Evolutionary conservation across 2,113 vertebrate species (phyloP).

Genomic region (Junco hyemalis): DNA sequence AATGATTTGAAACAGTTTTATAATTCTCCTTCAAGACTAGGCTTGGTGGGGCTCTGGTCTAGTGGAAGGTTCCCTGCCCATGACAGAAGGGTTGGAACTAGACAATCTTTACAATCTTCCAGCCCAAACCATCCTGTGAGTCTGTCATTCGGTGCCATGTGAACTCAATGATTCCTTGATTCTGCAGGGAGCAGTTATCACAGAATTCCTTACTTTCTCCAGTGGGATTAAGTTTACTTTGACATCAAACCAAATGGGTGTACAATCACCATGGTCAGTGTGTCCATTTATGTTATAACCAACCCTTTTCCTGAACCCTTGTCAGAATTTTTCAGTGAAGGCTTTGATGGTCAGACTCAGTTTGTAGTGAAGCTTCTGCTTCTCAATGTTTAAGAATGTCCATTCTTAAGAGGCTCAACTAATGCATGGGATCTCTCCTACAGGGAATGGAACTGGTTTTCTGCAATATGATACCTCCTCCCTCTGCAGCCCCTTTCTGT

Average conservation of each 20-base stretch:
- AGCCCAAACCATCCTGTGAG: neutral
- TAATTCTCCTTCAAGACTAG: neutral
- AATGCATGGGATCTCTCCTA: neutral
- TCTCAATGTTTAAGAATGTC: neutral
- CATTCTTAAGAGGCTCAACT: neutral
- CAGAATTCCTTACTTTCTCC: neutral
- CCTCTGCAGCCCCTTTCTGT: neutral
- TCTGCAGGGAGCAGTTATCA: neutral
- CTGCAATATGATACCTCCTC: neutral
- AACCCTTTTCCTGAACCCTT: neutral
- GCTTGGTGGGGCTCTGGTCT: neutral
- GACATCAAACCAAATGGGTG: neutral
- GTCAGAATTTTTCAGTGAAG: neutral
- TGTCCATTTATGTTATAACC: neutral
- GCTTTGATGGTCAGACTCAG: neutral
- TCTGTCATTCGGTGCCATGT: neutral
- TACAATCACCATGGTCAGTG: neutral
- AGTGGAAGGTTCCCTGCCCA: neutral
- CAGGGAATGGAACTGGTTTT: neutral
- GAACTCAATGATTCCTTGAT: neutral
- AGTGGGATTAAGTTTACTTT: neutral
- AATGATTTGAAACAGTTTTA: neutral
- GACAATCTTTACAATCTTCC: neutral
- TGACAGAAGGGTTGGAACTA: neutral
- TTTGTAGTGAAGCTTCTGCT: neutral